These are phyloP conservation scores for Colistium nudipinnis DNA, from an alignment of 2,113 vertebrate species.

Conservation along the genomic window DNA sequence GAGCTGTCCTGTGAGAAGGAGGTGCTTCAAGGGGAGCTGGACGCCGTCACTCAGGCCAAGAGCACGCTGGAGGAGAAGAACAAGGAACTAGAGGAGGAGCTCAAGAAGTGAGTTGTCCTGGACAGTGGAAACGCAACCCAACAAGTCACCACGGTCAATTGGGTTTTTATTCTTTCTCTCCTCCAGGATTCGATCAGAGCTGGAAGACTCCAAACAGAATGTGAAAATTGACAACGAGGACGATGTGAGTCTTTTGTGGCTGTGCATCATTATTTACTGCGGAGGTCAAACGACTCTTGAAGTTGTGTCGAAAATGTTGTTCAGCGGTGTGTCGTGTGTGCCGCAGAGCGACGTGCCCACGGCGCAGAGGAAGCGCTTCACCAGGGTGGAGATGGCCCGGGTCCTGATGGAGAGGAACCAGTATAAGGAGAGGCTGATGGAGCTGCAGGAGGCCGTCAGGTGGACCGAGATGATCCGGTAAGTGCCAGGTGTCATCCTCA, in stretches of 20 bases:
- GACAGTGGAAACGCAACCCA: background rate
- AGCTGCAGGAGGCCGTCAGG: slow-evolving; percentile 97
- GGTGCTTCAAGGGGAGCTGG: slow-evolving; percentile 89
- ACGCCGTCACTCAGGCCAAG: slow-evolving; percentile 89
- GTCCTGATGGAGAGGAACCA: slow-evolving; percentile 99
- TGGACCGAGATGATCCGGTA: slow-evolving; percentile 99
- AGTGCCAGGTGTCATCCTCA: too few relatives aligned
- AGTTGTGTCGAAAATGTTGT: background rate
- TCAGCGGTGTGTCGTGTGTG: background rate
- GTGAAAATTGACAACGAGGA: slow-evolving; percentile 90
- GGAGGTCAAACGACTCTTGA: background rate
- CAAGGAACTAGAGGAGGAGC: slow-evolving; percentile 93
- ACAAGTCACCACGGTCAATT: too few relatives aligned
- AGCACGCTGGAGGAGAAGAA: slow-evolving; percentile 93
- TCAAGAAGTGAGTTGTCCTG: slow-evolving; percentile 85
- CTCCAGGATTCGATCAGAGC: slow-evolving; percentile 88
- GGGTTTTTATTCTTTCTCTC: background rate
- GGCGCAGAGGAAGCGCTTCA: slow-evolving; percentile 96
- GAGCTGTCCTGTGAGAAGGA: slow-evolving; percentile 95
- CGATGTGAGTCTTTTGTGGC: slow-evolving; percentile 85
- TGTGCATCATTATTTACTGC: background rate
- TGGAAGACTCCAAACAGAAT: slow-evolving; percentile 89
- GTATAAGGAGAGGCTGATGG: slow-evolving; percentile 98
- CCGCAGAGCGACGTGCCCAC: slow-evolving; percentile 94
- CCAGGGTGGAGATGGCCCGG: slow-evolving; percentile 96